phyloP scores from a whole-genome alignment of 1,140 invertebrate species.

The Papilio xuthus region DNA sequence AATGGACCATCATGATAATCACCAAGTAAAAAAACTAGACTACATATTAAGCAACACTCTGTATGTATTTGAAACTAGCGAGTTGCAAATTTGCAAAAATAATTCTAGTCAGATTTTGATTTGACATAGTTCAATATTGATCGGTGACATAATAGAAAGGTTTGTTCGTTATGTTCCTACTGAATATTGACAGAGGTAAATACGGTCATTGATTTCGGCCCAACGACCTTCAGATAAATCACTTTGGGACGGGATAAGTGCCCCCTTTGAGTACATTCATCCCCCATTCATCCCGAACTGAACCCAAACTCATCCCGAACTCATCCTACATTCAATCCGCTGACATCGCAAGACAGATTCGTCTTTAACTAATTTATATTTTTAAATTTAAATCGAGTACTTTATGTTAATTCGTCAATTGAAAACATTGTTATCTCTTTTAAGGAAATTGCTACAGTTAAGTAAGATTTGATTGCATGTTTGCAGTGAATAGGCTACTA shows the following conservation, averaged over 20 bases:
- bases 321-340: background rate
- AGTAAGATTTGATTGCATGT: no score
- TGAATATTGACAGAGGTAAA: constrained; percentile 8
- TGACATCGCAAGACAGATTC: background rate
- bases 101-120: no score
- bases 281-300: background rate
- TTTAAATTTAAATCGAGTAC: background rate
- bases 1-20: no score
- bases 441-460: no score
- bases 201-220: constrained; percentile 11
- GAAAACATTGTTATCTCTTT: background rate
- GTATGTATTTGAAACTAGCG: no score
- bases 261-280: background rate
- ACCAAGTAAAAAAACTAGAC: no score
- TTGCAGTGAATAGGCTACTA: no score
- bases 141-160: background rate
- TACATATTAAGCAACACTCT: no score
- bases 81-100: no score
- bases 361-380: background rate
- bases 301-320: background rate
- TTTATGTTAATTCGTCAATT: no score
- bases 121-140: no score
- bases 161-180: background rate
- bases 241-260: constrained; percentile 21
- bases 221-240: constrained; percentile 15